Evolutionary conservation across 2,888 invertebrate species (phyloP), one percentile per base, ranked within the genome.

Genomic region (Deilephila porcellus): DNA sequence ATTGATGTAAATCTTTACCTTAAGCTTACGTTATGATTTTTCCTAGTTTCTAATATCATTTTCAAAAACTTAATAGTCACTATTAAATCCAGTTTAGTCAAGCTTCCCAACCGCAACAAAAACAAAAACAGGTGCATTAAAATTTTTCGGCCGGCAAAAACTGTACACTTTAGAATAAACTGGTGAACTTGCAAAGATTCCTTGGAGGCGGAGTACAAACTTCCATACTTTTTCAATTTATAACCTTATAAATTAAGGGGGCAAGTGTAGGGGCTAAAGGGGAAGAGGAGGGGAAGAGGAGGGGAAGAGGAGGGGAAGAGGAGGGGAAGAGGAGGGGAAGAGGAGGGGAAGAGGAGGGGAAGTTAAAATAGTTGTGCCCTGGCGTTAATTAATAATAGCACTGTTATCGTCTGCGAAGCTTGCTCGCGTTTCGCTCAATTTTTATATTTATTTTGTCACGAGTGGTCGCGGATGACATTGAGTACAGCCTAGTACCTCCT

Each of bases 371-470:
- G 63, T 63, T 63, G 37, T 63, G 52, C n/a, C 32, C 52, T 45
- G 62, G 34, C 64, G 64, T 64, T 64, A 45, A 64, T 64, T 64
- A 64, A 64, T 64, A 64, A 64, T 37, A 37, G 64, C 37, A 45
- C 20, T 37, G 64, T 64, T 62, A 63, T 63, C 62, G 34, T 32
- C 14, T n/a, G 32, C 32, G 29, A 60, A 45, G 56, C 56, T 56
- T 6, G 19, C 32, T 60, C 60, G 29, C 60, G 17, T 25, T 29
- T 60, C 5, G 60, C 14, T 63, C 32, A 19, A 63, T 32, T 63
- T 63, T 63, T 34, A 37, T 29, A 62, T 34, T 63, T 19, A 63
- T 25, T 60, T 60, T 29, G 17, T 11, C 5, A 11, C 11, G 14
- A 45, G 45, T 3, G 45, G 45, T 45, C 45, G 45, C 1, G 14